Conservation (phyloP, 2,797 vertebrate species). For the Orestias chungarensis region DNA sequence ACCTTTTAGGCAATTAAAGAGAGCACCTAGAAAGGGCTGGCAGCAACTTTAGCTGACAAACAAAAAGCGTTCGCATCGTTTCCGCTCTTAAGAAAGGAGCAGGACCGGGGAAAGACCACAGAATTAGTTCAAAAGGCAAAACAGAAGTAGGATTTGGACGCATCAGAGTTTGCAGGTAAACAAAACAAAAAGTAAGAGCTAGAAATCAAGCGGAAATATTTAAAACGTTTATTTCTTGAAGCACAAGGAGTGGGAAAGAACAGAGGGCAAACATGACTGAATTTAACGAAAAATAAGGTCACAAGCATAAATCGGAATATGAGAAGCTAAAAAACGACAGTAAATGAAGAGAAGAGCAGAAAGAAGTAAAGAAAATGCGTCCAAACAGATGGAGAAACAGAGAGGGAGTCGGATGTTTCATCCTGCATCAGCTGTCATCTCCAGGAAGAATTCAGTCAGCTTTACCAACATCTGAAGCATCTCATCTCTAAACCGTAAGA, state of each 20-base stretch:
- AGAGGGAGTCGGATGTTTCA: slow-evolving; percentile 17
- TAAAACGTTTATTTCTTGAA: slow-evolving; percentile 18
- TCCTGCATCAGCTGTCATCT: slow-evolving; percentile 27
- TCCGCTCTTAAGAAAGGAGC: slow-evolving; percentile 35
- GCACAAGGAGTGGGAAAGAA: slow-evolving; percentile 10
- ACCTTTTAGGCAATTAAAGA: slow-evolving; percentile 56
- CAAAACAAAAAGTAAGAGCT: slow-evolving; percentile 26
- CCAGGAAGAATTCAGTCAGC: slow-evolving; percentile 6
- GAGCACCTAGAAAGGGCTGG: slow-evolving; percentile 39
- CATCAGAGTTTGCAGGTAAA: slow-evolving; percentile 33
- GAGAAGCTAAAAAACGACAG: not conserved
- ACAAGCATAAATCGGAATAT: not conserved
- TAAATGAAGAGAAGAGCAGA: not conserved
- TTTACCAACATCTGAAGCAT: slow-evolving; percentile 24
- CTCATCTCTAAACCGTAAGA: slow-evolving; percentile 25
- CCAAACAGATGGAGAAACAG: slow-evolving; percentile 8
- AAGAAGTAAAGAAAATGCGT: slow-evolving; percentile 1
- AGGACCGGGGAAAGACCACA: slow-evolving; percentile 31
- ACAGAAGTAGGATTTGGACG: slow-evolving; percentile 39
- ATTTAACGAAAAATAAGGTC: slow-evolving; percentile 14
- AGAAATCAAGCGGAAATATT: slow-evolving; percentile 31
- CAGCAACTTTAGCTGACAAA: slow-evolving; percentile 44
- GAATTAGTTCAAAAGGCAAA: slow-evolving; percentile 57
- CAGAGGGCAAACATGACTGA: slow-evolving; percentile 14
- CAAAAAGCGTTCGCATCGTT: slow-evolving; percentile 20